Percentiles rank a stretch among this genome's conserved stretches.
Evolutionary conservation across 1,140 invertebrate genomes (phyloP).

Genomic region (Grapholita molesta): DNA sequence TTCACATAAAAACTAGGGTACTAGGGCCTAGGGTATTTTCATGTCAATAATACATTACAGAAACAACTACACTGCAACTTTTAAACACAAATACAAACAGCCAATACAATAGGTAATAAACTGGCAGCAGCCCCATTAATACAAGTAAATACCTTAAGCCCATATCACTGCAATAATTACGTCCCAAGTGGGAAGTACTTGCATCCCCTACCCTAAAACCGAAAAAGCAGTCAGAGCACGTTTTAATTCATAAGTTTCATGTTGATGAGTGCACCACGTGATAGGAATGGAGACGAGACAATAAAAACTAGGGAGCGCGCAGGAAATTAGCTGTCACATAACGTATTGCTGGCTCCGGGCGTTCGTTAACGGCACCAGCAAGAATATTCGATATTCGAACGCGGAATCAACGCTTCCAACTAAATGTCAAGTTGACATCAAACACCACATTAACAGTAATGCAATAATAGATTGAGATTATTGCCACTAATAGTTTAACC

Average conservation of each 20-base stretch:
- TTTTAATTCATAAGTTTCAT: constrained; percentile 71
- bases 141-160: background rate
- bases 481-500: no score
- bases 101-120: no score
- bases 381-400: constrained; percentile 25
- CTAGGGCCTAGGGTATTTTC: no score
- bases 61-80: no score
- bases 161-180: constrained; percentile 34
- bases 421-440: background rate
- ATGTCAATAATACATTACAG: no score
- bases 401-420: background rate
- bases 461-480: no score
- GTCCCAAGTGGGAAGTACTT: no score
- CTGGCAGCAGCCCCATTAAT: no score
- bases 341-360: constrained; percentile 42
- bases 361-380: constrained; percentile 10
- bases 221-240: constrained; percentile 60
- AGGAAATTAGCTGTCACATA: constrained; percentile 75
- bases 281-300: constrained; percentile 54
- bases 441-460: no score
- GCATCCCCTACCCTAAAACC: constrained; percentile 24
- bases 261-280: constrained; percentile 69
- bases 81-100: no score
- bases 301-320: constrained; percentile 59
- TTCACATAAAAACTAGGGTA: no score